These are phyloP conservation scores for Engystomops pustulosus DNA, from an alignment of 2,113 vertebrate genomes.

Conservation along the genomic window DNA sequence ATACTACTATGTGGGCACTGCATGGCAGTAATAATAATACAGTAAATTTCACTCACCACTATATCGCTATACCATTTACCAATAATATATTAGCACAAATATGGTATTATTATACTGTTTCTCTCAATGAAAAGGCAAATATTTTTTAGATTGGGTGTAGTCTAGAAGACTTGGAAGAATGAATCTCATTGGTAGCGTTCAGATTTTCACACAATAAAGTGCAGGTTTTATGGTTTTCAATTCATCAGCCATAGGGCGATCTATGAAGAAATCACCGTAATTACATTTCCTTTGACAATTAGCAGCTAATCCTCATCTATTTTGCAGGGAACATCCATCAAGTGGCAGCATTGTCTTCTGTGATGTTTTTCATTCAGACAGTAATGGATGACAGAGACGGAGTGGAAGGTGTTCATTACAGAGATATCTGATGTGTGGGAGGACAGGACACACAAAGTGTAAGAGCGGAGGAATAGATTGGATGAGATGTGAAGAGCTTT, in stretches of 20 bases:
- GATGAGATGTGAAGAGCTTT: conserved; percentile 25
- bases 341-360: conserved; percentile 25
- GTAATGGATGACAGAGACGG: conserved; percentile 48
- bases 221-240: neutral
- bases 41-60: neutral
- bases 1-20: neutral
- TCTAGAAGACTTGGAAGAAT: neutral
- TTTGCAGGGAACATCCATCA: conserved; percentile 46
- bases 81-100: neutral
- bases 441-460: conserved; percentile 38
- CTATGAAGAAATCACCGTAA: neutral
- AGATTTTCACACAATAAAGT: neutral
- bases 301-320: conserved; percentile 49
- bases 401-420: conserved; percentile 58
- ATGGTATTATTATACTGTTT: neutral
- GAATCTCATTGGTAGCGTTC: neutral
- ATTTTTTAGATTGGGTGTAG: neutral
- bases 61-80: neutral
- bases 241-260: neutral
- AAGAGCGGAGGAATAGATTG: conserved; percentile 33
- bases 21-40: neutral
- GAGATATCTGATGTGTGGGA: conserved; percentile 22
- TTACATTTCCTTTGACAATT: conserved; percentile 46
- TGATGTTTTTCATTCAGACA: conserved; percentile 43
- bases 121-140: neutral